Base-by-base conservation (phyloP, 2,113 vertebrate genomes). In the Vidua chalybeata region DNA sequence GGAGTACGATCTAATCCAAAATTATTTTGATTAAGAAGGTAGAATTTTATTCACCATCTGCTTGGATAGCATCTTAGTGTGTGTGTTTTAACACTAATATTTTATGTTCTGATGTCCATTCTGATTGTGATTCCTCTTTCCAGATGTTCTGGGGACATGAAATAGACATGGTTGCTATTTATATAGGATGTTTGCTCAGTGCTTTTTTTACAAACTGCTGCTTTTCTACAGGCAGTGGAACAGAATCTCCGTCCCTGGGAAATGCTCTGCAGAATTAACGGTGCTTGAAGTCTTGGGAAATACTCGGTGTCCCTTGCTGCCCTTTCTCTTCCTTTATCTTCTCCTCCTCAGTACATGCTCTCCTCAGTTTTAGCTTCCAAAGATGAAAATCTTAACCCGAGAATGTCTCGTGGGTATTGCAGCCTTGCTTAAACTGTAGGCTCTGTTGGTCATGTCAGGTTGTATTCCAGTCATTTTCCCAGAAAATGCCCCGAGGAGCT, bases 381-480 rank as follows among this genome's bases (percentile, higher is more conserved):
- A 92, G 72, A 81, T 64, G n/a, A 85, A 83, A 92, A 84, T 62
- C 84, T 75, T 76, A 58, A 15, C 54, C 81, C 7, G 4, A 16
- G 68, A 45, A 84, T 74, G 82, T 92, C 74, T 93, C 84, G 28
- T 90, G 73, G 45, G 52, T 90, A 30, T 89, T 92, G 55, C 9
- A 71, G 41, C 52, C 78, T 89, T 80, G 56, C 76, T 61, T 93
- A 92, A 95, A 79, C 78, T 43, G 62, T 68, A 72, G 72, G 52
- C 93, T 89, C 31, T 75, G 12, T 89, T 94, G 90, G 54, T 81
- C 88, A 7, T 19, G 83, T 95, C 96, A 94, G 64, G 64, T 92
- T 89, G 64, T 78, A 61, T 90, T 95, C 35, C 37, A 72, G 86
- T 84, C 45, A 72, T 90, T 93, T 93, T 64, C 64, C 35, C 68